Conservation (phyloP, 2,797 vertebrate species). For the Phalanger gymnotis region DNA sequence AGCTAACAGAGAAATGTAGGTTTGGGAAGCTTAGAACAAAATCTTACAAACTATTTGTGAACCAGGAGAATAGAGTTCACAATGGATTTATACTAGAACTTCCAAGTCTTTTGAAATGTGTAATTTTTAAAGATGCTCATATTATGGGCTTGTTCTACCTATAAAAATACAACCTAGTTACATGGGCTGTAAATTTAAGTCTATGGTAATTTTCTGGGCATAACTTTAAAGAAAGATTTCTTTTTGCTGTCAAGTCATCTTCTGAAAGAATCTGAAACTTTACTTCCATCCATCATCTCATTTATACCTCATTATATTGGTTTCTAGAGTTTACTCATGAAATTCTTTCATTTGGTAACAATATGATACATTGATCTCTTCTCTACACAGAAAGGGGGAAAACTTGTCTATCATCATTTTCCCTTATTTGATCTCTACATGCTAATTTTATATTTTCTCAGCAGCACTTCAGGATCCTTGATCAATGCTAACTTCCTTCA, state of each 20-base stretch:
- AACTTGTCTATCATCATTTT: neutral
- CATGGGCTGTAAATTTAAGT: neutral
- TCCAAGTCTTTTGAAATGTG: neutral
- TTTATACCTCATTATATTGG: neutral
- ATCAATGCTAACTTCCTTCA: neutral
- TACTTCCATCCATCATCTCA: neutral
- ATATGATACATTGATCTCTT: neutral
- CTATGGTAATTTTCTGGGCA: conserved; percentile 11
- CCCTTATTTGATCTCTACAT: neutral
- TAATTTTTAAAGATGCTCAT: conserved; percentile 27
- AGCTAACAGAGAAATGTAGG: conserved; percentile 1
- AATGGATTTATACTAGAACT: conserved; percentile 15
- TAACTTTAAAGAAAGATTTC: conserved; percentile 49
- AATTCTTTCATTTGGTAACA: conserved; percentile 3
- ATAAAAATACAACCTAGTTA: conserved; percentile 22
- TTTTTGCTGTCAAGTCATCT: conserved; percentile 32
- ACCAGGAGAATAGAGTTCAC: neutral
- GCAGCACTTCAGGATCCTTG: neutral
- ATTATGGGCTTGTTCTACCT: conserved; percentile 2
- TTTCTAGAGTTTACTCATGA: neutral
- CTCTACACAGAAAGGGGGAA: neutral
- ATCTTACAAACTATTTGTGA: conserved; percentile 14
- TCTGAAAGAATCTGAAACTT: neutral
- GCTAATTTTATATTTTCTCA: neutral
- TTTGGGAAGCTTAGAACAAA: neutral